Base-by-base conservation (phyloP, 1,140 invertebrate genomes). In the Hyles euphorbiae region DNA sequence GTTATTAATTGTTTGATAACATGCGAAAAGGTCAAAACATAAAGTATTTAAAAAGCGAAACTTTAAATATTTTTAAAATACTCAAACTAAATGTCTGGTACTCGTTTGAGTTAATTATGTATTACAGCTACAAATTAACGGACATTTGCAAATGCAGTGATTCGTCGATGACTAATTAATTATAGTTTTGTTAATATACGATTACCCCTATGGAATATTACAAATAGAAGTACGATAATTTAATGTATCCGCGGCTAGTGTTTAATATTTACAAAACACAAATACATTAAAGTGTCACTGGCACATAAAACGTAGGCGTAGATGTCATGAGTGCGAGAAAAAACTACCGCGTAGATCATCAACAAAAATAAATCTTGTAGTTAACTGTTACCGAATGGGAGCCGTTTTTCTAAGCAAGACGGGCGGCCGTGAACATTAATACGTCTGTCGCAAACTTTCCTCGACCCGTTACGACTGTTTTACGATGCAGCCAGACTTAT, bases 241-340 rank as follows among this genome's bases (percentile, higher is more conserved):
- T 5, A 40, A 40, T 40, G 2, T 32, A 50, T 8, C 11, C 33
- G 52, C n/a, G n/a, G n/a, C 34, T n/a, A 11, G n/a, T 43, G 43
- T 10, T 22, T 34, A 32, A 44, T 63, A 53, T 63, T 63, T 56
- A 60, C 43, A 60, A 63, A 59, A 52, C 50, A 65, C 60, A 65
- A 67, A 68, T 63, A 65, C 59, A 63, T 53, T 55, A 63, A 65
- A 65, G 60, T 63, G 63, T 68, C 67, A 64, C 61, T 66, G 69
- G 56, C 61, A 58, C 47, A 50, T 63, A 49, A 61, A 52, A 56
- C 53, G 69, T 68, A 56, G 69, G 61, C 63, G 69, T 61, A 22
- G 22, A 48, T 56, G 46, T 63, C 56, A 46, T 33, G 7, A 34
- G 50, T 34, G 33, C 4, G 33, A 33, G 33, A 44, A 62, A 53